Conservation (phyloP, 2,797 vertebrate species). For the Acanthurus lineatus region DNA sequence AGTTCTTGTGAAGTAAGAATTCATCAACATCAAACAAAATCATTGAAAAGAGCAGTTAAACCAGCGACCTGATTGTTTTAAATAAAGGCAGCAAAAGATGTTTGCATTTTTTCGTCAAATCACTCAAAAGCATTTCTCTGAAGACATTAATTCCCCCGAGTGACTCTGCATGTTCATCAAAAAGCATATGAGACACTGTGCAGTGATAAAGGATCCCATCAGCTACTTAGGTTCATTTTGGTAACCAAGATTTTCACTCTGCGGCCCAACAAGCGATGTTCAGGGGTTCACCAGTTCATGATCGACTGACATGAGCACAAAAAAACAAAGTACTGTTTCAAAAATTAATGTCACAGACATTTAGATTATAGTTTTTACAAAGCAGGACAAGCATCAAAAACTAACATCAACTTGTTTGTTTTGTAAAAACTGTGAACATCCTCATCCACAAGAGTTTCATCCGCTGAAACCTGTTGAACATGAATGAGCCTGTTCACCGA, state of each 20-base stretch:
- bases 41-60: slow-evolving; percentile 17
- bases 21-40: not conserved
- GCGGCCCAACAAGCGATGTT: slow-evolving; percentile 17
- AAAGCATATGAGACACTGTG: slow-evolving; percentile 15
- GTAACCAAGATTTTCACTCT: not conserved
- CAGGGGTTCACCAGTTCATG: slow-evolving; percentile 14
- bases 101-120: slow-evolving; percentile 4
- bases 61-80: slow-evolving; percentile 31
- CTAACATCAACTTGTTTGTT: slow-evolving; percentile 1
- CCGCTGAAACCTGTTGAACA: slow-evolving; percentile 12
- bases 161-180: slow-evolving; percentile 31
- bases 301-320: slow-evolving; percentile 41
- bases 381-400: not conserved
- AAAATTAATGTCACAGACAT: too few species aligned
- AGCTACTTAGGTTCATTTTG: not conserved
- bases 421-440: slow-evolving; percentile 17
- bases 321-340: not conserved
- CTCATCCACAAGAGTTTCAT: not conserved
- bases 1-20: slow-evolving; percentile 25
- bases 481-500: not conserved
- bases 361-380: not conserved
- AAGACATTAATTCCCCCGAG: slow-evolving; percentile 10
- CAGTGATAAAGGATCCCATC: slow-evolving; percentile 5
- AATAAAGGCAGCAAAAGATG: slow-evolving; percentile 4
- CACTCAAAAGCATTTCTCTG: slow-evolving; percentile 9